Evolutionary conservation across 2,113 vertebrate genomes (phyloP), one percentile per base, ranked within the genome.

Genomic region (Loxodonta africana): DNA sequence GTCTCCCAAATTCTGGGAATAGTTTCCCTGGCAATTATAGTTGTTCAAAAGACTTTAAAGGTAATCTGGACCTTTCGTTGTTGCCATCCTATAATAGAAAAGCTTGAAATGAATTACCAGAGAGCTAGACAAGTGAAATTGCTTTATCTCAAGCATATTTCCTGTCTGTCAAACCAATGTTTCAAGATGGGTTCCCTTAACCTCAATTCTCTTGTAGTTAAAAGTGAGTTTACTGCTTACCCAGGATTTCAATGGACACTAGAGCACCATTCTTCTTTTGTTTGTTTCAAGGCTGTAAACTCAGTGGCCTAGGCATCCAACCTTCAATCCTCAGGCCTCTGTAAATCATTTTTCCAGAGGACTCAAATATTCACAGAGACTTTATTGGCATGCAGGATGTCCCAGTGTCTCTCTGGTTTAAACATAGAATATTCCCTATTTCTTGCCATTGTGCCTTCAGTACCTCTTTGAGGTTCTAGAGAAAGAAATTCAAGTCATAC

Each of bases 71-170:
- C 65, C 92, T 78, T 33, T 21, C 1, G 6, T 0, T 46, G 37
- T 57, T 81, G 12, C 26, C 30, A 84, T 76, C 7, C 41, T 21
- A 7, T 5, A 86, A 20, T 20, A 91, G 30, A 87, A 90, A 46
- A 63, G 46, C 25, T 86, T 83, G 48, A 91, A 77, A 93, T 46
- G 33, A 80, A 41, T 87, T 92, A 33, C 37, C 44, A 78, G 92
- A 18, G 95, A 69, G 25, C 73, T 74, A 76, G 12, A 46, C 62
- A 78, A 46, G 21, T 41, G 33, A 74, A 87, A 67, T 88, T 88
- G 30, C 25, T 90, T 37, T 41, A 86, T 48, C 57, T 60, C 5
- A 83, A 95, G 17, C 21, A 30, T 33, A 33, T 80, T 74, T 94
- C 57, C 67, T 94, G 37, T 90, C 30, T 87, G 30, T 83, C 91